A percentile compares a stretch with the other conserved stretches of the same genome.
phyloP scores from a whole-genome alignment of 2,113 vertebrate species.

The Motacilla alba region DNA sequence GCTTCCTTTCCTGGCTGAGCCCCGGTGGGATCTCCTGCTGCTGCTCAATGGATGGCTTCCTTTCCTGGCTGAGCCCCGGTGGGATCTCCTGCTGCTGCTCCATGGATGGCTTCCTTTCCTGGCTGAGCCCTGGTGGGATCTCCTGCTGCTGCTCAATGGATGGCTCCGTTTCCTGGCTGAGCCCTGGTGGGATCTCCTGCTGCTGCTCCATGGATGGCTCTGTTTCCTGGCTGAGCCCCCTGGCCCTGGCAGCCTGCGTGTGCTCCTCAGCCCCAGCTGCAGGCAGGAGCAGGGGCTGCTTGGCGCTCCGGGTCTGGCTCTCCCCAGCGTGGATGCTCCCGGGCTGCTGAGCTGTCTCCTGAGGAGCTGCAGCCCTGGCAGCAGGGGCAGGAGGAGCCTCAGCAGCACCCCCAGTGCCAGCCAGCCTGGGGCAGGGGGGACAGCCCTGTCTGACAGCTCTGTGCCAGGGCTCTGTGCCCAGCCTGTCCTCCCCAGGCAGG shows the following conservation, averaged over 20 bases:
- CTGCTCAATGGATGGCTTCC: too few species aligned
- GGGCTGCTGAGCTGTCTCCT: background rate
- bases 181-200: too few species aligned
- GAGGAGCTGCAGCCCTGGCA: background rate
- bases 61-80: too few species aligned
- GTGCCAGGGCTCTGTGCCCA: background rate
- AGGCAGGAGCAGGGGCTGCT: background rate
- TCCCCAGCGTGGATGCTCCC: background rate
- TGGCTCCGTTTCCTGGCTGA: too few species aligned
- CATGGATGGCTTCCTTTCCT: too few species aligned
- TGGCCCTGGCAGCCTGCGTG: background rate
- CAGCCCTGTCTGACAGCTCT: background rate
- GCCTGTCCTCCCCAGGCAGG: background rate
- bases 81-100: too few species aligned
- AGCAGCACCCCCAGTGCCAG: background rate
- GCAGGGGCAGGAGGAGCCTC: background rate
- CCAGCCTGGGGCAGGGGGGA: background rate
- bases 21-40: too few species aligned
- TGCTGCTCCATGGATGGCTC: too few species aligned
- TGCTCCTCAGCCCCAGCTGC: background rate
- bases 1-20: too few species aligned
- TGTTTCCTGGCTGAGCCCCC: background rate
- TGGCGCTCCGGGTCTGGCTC: background rate
- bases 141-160: too few species aligned
- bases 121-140: too few species aligned